Evolutionary conservation across 2,888 invertebrate species (phyloP), one percentile per base, ranked within the genome.

Genomic region (Arctia plantaginis): DNA sequence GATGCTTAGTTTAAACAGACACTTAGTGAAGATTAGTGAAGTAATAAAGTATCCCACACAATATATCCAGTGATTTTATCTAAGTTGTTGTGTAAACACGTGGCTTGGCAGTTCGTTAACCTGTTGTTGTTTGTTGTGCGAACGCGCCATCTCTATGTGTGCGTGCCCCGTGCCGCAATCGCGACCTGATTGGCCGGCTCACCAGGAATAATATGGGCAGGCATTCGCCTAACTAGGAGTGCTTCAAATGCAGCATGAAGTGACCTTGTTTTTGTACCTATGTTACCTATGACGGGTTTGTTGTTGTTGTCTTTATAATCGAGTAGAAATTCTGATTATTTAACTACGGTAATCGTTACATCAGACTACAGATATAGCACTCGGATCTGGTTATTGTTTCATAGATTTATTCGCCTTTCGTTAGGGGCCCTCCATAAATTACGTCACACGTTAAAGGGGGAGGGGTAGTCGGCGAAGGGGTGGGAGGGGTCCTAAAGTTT

Each of bases 31-130:
- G 44, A 20, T 70, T 27, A 20, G 33, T 39, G 71, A 30, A 69
- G 44, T 47, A 70, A 70, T 67, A 68, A 66, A 66, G 62, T 74
- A 64, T 71, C 73, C 75, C 73, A 73, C 74, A 73, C 77, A n/a
- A n/a, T n/a, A 73, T 71, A 35, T 69, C 71, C 75, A 72, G 75
- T 79, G 76, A 75, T 78, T 83, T 84, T 82, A 85, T 85, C 84
- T 85, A 82, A 80, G 83, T 84, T 90, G 88, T 89, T 88, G 87
- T 88, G 88, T 87, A 89, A 90, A 92, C 92, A 91, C 89, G 91
- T 91, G 89, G 80, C 88, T 89, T 88, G 88, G 80, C 85, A 86
- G 92, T 92, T 92, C 93, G 91, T 91, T 93, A 90, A 92, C 92
- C 92, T 91, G 90, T 83, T 83, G 85, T 86, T 83, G 73, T 79